A percentile compares a stretch with the other conserved stretches of the same genome.
Evolutionary conservation across 2,888 invertebrate species (phyloP).

Genomic region (Rhagonycha lutea): DNA sequence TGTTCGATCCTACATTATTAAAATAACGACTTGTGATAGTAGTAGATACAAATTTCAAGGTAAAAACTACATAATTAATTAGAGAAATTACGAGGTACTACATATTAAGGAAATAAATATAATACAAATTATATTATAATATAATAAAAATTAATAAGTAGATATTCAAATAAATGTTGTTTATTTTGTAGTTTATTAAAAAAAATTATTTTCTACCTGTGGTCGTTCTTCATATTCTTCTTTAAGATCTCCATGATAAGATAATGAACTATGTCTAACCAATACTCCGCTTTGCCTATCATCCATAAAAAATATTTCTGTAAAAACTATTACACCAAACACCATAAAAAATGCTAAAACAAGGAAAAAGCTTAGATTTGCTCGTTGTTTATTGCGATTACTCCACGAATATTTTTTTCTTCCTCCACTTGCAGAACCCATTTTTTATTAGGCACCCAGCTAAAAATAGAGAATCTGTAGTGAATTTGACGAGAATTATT

Average conservation of each 20-base stretch:
- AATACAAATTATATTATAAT: too few species aligned
- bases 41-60: too few species aligned
- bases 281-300: conserved; percentile 61
- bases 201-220: conserved; percentile 41
- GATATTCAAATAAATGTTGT: too few species aligned
- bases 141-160: too few species aligned
- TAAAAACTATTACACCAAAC: conserved; percentile 84
- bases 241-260: conserved; percentile 57
- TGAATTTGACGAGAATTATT: neutral
- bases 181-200: too few species aligned
- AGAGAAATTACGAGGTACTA: too few species aligned
- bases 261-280: conserved; percentile 59
- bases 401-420: conserved; percentile 41
- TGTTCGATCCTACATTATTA: too few species aligned
- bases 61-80: too few species aligned
- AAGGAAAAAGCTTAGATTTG: conserved; percentile 87
- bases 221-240: conserved; percentile 74
- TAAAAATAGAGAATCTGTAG: neutral
- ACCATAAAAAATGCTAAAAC: conserved; percentile 90
- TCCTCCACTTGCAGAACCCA: conserved; percentile 49
- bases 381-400: conserved; percentile 71
- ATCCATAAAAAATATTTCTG: conserved; percentile 77
- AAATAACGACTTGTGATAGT: too few species aligned
- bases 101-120: too few species aligned
- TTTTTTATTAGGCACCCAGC: conserved; percentile 24